Conservation (phyloP, 1,140 invertebrate species). For the Anoplophora glabripennis region DNA sequence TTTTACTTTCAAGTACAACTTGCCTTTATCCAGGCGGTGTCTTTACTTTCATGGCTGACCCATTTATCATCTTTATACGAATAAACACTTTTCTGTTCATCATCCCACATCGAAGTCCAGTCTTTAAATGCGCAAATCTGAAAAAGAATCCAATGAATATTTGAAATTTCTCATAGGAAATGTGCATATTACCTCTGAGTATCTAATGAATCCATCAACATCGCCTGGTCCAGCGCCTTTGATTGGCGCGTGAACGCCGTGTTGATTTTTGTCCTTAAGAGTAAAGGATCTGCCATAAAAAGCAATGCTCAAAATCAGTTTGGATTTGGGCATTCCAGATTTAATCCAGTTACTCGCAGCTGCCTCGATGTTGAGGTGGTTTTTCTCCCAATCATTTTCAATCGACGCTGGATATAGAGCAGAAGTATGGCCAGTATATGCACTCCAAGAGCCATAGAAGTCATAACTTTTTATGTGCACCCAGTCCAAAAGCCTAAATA, state of each 20-base stretch:
- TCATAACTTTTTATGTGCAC: constrained; percentile 5
- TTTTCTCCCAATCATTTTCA: constrained; percentile 5
- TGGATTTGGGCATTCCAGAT: constrained; percentile 51
- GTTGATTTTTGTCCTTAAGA: constrained; percentile 49
- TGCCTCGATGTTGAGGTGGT: constrained; percentile 1
- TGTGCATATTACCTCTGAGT: constrained; percentile 10
- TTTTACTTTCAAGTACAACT: too few species aligned
- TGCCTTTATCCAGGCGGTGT: too few species aligned
- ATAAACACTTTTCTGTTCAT: too few species aligned
- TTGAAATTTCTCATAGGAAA: too few species aligned
- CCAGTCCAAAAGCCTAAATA: constrained; percentile 58
- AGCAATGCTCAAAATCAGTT: constrained; percentile 63
- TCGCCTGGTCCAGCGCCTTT: constrained; percentile 49
- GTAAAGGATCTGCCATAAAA: constrained; percentile 64
- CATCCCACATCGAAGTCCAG: too few species aligned
- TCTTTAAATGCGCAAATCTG: too few species aligned
- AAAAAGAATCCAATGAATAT: too few species aligned
- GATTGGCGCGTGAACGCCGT: constrained; percentile 54
- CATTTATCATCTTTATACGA: too few species aligned
- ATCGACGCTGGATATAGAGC: constrained; percentile 5
- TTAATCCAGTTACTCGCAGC: constrained; percentile 39
- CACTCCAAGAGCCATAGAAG: not conserved
- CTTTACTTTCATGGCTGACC: too few species aligned
- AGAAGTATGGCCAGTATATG: not conserved
- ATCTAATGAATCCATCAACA: not conserved